A percentile compares a stretch with the other conserved stretches of the same genome.
Evolutionary conservation across 2,888 invertebrate genomes (phyloP).

Genomic region (Erannis defoliaria): DNA sequence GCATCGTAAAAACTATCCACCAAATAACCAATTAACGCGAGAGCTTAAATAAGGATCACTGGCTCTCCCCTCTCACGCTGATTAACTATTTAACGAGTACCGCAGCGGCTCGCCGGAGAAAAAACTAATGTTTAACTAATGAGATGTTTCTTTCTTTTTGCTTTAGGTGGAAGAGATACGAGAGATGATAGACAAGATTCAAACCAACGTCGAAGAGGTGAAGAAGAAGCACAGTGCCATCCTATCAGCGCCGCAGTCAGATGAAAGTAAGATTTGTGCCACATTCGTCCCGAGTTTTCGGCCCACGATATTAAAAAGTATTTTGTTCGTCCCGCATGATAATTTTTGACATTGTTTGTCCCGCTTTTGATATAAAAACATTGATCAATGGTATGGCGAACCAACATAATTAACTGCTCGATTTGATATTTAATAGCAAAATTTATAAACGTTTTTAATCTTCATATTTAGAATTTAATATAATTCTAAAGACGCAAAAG

Average conservation of each 20-base stretch:
- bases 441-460: not conserved
- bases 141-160: conserved; percentile 44
- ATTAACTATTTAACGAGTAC: conserved; percentile 34
- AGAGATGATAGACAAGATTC: conserved; percentile 99
- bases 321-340: too few species aligned
- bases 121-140: conserved; percentile 30
- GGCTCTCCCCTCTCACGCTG: conserved; percentile 19
- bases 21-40: conserved; percentile 55
- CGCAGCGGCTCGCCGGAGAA: conserved; percentile 11
- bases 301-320: too few species aligned
- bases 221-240: conserved; percentile 99
- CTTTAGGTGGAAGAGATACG: conserved; percentile 99
- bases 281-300: too few species aligned
- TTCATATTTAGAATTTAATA: not conserved
- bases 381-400: not conserved
- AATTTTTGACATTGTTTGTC: too few species aligned
- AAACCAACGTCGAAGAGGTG: conserved; percentile 99
- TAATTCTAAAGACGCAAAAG: conserved; percentile 9
- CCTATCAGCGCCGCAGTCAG: conserved; percentile 98
- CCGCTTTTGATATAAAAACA: conserved; percentile 9
- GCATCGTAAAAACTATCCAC: conserved; percentile 52
- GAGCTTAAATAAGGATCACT: conserved; percentile 45
- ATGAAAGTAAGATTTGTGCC: conserved; percentile 99
- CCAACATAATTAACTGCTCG: not conserved
- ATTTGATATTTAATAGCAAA: too few species aligned